Percentiles rank a stretch among this genome's conserved stretches.
Conservation (phyloP, 2,113 vertebrate genomes). For the Mungos mungo region DNA sequence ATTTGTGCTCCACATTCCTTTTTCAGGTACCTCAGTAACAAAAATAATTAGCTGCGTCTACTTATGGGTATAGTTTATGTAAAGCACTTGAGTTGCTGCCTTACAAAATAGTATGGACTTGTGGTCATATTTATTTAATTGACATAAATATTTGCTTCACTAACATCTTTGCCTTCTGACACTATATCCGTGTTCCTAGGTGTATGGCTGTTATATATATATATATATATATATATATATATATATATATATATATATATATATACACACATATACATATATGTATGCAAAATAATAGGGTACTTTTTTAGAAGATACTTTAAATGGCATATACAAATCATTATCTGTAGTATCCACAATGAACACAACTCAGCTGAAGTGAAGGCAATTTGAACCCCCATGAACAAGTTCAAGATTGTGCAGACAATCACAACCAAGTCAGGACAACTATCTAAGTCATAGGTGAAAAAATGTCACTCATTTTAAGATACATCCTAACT, state of each 20-base stretch:
- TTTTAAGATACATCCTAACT: background rate
- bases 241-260: too few relatives aligned
- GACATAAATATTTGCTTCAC: background rate
- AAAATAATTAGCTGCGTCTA: background rate
- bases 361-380: background rate
- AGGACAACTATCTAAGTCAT: background rate
- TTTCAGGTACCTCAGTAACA: background rate
- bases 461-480: background rate
- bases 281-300: background rate
- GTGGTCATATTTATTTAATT: background rate
- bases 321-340: background rate
- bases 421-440: background rate
- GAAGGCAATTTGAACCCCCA: background rate
- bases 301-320: background rate
- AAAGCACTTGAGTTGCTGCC: background rate
- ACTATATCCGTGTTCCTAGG: background rate
- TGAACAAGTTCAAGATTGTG: background rate
- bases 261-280: too few relatives aligned
- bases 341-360: background rate
- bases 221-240: too few relatives aligned
- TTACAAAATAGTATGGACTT: background rate
- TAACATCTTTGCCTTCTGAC: background rate
- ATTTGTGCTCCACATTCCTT: background rate
- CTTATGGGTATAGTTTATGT: background rate
- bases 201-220: background rate